Evolutionary conservation across 2,797 vertebrate species (phyloP), one percentile per base, ranked within the genome.

Genomic region (Sebastes nivosus): DNA sequence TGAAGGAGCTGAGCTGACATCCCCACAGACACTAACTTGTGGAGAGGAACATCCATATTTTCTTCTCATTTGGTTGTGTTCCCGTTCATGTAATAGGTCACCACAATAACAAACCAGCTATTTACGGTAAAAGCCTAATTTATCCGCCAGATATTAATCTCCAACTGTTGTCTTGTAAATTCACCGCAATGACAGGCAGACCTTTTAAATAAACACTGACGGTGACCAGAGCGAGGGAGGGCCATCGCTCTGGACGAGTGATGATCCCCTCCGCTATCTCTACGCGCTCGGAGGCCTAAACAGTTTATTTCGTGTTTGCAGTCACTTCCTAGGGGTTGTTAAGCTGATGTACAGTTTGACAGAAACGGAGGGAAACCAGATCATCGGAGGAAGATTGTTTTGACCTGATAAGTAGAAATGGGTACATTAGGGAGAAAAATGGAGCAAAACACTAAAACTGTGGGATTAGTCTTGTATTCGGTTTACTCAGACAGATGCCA

Each of bases 231-330:
- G 88, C 79, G 87, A 94, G 91, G 93, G 88, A 91, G 92, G 77
- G 89, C 91, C 88, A 93, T 95, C 83, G 81, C 80, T 95, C 94
- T 91, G 69, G 81, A 88, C 91, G 90, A 94, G 87, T 95, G 88
- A 94, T 94, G 93, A 95, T 88, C 93, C 87, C 57, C 74, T 93
- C 89, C 86, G 93, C 95, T 98, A 98, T 98, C 97, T 98, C 95
- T 95, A 95, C 94, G 95, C 91, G 91, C 95, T 95, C 92, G 78
- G 72, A 89, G 95, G 95, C 96, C 97, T 97, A 99, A 99, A 99
- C 98, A 97, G 97, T 99, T 97, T 97, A 98, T 97, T 97, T 97
- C 96, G 96, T 97, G 97, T 98, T 98, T 98, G 96, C 97, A 96
- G 96, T 97, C 96, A 97, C 97, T 98, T 99, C 97, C 98, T 98